Conservation (phyloP, 2,113 vertebrate species). For the Castor canadensis region DNA sequence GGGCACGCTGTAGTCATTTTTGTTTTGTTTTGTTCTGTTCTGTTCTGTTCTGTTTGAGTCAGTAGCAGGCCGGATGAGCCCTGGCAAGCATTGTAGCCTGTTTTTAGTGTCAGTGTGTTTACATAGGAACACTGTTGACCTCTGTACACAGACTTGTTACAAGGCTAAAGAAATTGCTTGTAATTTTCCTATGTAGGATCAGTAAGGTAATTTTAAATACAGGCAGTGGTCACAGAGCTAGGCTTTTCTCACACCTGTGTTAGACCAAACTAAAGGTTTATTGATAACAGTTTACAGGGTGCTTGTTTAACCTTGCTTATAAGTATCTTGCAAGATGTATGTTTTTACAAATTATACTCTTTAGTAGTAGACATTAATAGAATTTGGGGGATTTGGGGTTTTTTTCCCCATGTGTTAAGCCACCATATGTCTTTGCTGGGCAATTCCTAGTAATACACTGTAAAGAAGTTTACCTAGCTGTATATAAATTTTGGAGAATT, state of each 20-base stretch:
- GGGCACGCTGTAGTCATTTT: not conserved
- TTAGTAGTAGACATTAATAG: not conserved
- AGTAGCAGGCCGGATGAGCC: not conserved
- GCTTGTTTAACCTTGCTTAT: conserved; percentile 37
- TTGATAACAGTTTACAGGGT: not conserved
- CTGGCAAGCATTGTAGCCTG: not conserved
- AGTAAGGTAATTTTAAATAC: conserved; percentile 7
- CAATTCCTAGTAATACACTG: not conserved
- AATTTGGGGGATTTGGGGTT: not conserved
- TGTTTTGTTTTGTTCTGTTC: not conserved
- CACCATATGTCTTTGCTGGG: conserved; percentile 35
- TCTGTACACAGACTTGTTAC: not conserved
- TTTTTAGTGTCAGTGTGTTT: not conserved
- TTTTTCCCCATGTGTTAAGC: conserved; percentile 5
- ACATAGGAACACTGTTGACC: not conserved
- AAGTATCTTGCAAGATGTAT: conserved; percentile 7
- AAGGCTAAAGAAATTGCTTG: not conserved
- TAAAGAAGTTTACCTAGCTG: not conserved
- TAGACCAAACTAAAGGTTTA: not conserved
- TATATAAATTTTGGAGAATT: conserved; percentile 2
- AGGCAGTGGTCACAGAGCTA: conserved; percentile 21
- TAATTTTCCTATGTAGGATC: conserved; percentile 17
- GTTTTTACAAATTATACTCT: conserved; percentile 50
- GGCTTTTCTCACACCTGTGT: not conserved
- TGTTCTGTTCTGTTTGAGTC: no score